Evolutionary conservation across 2,113 vertebrate genomes (phyloP).

Genomic region (Petrocephalus microphthalmus): DNA sequence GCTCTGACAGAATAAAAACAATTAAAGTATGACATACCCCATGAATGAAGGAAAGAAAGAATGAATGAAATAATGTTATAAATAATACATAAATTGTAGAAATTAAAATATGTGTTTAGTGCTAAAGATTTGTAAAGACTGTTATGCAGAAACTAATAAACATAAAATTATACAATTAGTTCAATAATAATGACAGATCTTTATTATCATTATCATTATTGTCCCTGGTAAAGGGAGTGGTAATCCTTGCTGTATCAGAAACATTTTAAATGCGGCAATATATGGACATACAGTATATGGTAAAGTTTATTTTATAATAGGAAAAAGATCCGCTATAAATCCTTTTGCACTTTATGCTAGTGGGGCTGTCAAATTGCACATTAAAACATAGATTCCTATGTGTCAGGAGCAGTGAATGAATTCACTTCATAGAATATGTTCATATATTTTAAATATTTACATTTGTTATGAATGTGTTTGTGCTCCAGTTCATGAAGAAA

Average conservation of each 20-base stretch:
- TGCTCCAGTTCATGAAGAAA: conserved; percentile 41
- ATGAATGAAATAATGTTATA: neutral
- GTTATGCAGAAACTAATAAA: neutral
- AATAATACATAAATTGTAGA: neutral
- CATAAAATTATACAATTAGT: neutral
- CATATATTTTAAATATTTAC: conserved; percentile 20
- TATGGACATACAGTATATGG: no score
- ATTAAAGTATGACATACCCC: neutral
- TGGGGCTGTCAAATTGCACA: neutral
- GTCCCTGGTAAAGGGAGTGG: neutral
- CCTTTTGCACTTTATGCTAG: neutral
- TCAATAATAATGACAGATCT: neutral
- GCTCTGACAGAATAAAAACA: conserved; percentile 40
- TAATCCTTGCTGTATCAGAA: neutral
- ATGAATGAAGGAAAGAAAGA: neutral
- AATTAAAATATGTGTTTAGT: neutral
- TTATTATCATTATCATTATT: neutral
- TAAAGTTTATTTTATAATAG: neutral
- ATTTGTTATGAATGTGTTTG: conserved; percentile 14
- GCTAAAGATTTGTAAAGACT: neutral
- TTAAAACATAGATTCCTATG: neutral
- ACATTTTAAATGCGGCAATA: neutral
- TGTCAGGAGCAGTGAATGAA: neutral
- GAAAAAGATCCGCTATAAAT: neutral
- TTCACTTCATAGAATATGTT: neutral